Base-by-base conservation (phyloP, 2,888 invertebrate genomes). In the Amphimallon solstitiale region DNA sequence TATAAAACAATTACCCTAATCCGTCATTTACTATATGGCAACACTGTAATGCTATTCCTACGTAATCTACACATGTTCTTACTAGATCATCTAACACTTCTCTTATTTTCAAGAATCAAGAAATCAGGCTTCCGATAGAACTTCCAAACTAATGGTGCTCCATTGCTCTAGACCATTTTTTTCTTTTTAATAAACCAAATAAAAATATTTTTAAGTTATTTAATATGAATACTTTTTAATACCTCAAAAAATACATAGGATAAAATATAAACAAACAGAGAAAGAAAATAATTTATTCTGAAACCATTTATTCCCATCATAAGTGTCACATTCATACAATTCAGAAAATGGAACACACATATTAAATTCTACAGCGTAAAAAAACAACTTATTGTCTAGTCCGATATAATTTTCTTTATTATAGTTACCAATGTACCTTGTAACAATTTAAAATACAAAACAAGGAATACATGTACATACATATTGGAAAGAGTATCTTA, bases 291-390 rank as follows among this genome's bases (percentile, higher is more conserved):
- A 48, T 35, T 54, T 67, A 63, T 52, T 67, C 59, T 67, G 54
- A 66, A 66, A 67, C 67, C 67, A 67, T 67, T 67, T 67, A 67
- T 67, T 67, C 67, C 67, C 67, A 63, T 67, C 48, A 49, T 67
- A 67, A 49, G 67, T 67, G 63, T 63, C 63, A 63, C 67, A 67
- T 63, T 63, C 63, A 67, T 63, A 67, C 67, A 67, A 56, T 63
- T 60, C 62, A 49, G n/a, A 49, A 67, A 67, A 67, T 63, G 67
- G 67, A 63, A 67, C 67, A 67, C 67, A 63, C 66, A 19, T 60
- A 52, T 56, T 38, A 52, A 43, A 63, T 59, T 56, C 63, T 63
- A 63, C 67, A 59, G 49, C 59, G 63, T 67, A 67, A 56, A 67
- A 67, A 59, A 63, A 37, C 66, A 63, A 60, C 45, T 65, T 65